A percentile compares a stretch with the other conserved stretches of the same genome.
phyloP scores from a whole-genome alignment of 2,113 vertebrate genomes.

The Xiphorhynchus elegans region DNA sequence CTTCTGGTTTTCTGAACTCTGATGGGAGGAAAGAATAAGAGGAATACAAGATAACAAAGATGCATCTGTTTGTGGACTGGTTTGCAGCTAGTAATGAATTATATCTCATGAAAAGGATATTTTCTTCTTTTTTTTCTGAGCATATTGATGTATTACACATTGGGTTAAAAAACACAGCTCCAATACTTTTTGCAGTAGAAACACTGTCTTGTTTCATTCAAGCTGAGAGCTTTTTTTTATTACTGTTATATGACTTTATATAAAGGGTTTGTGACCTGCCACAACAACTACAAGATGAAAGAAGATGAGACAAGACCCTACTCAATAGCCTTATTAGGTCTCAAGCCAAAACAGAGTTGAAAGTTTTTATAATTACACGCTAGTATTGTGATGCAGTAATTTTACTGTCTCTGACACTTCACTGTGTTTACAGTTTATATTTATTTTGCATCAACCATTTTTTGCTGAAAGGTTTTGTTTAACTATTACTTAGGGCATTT shows the following conservation, averaged over 20 bases:
- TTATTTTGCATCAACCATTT: background rate
- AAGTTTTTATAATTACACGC: background rate
- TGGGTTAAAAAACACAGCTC: background rate
- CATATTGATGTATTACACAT: background rate
- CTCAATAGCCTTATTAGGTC: background rate
- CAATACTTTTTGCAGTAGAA: background rate
- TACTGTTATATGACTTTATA: conserved; percentile 12
- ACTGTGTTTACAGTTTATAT: background rate
- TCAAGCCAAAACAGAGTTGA: conserved; percentile 6
- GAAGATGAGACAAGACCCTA: background rate
- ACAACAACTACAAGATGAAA: background rate
- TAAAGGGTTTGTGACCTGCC: background rate
- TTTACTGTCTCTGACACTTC: background rate
- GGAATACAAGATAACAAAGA: background rate
- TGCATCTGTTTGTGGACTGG: background rate
- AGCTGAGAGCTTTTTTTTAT: background rate
- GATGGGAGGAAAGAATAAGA: background rate
- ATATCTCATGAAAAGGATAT: background rate
- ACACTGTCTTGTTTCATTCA: background rate
- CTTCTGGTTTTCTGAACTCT: background rate
- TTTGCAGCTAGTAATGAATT: background rate
- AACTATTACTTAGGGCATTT: background rate
- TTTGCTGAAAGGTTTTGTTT: background rate
- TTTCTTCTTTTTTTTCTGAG: background rate
- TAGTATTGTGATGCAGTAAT: background rate